These are phyloP conservation scores for Mormyrus iriodes DNA, from an alignment of 2,113 vertebrate genomes.

Conservation along the genomic window DNA sequence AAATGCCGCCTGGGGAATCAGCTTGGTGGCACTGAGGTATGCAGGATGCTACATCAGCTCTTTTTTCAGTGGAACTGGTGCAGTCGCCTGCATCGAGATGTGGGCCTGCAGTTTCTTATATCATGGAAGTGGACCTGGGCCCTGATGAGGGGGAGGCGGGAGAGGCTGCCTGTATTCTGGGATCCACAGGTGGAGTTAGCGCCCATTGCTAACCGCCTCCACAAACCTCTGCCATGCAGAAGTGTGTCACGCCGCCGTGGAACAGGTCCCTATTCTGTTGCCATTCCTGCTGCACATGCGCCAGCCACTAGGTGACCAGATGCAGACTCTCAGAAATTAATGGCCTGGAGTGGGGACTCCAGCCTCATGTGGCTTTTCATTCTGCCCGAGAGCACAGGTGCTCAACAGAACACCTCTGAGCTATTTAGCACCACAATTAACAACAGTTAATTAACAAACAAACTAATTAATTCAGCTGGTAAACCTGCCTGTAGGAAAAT, in stretches of 20 bases:
- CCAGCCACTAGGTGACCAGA: neutral
- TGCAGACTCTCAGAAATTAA: neutral
- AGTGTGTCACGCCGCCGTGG: neutral
- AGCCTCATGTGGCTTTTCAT: neutral
- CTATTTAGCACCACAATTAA: neutral
- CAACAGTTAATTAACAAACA: neutral
- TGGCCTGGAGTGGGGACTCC: neutral
- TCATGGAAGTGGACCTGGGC: neutral
- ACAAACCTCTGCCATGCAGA: neutral
- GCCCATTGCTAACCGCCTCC: neutral
- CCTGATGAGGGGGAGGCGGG: neutral
- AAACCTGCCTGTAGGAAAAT: neutral
- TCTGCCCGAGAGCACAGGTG: neutral
- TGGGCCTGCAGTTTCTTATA: conserved; percentile 25
- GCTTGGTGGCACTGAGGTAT: conserved; percentile 52
- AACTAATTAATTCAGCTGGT: neutral
- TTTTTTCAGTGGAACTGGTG: conserved; percentile 10
- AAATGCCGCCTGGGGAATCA: conserved; percentile 58
- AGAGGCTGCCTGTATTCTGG: neutral
- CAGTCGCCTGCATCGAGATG: conserved; percentile 47
- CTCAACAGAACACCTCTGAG: neutral
- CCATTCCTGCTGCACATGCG: neutral
- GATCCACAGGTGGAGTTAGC: neutral
- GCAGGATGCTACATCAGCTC: conserved; percentile 40
- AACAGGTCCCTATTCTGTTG: neutral